These are phyloP conservation scores for Drosophila kohkoa DNA, from an alignment of 1,140 invertebrate genomes.

Conservation along the genomic window DNA sequence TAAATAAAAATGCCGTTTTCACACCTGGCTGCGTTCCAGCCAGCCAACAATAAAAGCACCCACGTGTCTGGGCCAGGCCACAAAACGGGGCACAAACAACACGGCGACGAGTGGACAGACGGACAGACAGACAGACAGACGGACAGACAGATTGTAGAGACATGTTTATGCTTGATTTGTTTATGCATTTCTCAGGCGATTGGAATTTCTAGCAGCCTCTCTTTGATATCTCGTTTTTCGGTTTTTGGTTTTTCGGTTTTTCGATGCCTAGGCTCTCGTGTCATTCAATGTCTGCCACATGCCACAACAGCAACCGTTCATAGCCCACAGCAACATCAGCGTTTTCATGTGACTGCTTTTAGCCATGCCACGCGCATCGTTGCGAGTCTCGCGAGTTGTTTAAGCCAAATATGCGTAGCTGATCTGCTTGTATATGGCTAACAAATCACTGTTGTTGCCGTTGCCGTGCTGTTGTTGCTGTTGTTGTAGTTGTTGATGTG, in stretches of 20 bases:
- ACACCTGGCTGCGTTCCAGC: slow-evolving; percentile 61
- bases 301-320: neutral
- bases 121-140: neutral
- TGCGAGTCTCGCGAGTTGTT: slow-evolving; percentile 53
- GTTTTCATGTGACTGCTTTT: slow-evolving; percentile 46
- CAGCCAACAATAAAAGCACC: slow-evolving; percentile 45
- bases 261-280: neutral
- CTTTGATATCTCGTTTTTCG: slow-evolving; percentile 36
- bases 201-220: slow-evolving; percentile 67
- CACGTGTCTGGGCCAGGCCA: slow-evolving; percentile 44
- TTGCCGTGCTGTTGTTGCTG: slow-evolving; percentile 24
- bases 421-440: slow-evolving; percentile 81
- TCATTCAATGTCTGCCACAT: slow-evolving; percentile 29
- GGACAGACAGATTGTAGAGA: slow-evolving; percentile 8
- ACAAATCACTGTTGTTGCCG: slow-evolving; percentile 53
- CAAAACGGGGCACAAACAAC: slow-evolving; percentile 7
- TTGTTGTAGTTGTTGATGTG: slow-evolving; percentile 49
- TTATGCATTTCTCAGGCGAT: slow-evolving; percentile 76
- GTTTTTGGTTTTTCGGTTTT: neutral
- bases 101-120: neutral
- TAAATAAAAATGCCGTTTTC: slow-evolving; percentile 63
- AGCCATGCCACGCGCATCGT: slow-evolving; percentile 73
- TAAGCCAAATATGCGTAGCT: slow-evolving; percentile 80
- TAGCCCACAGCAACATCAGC: neutral
- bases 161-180: slow-evolving; percentile 68